A percentile compares a stretch with the other conserved stretches of the same genome.
Conservation (phyloP, 2,797 vertebrate genomes). For the Babyrousa celebensis region DNA sequence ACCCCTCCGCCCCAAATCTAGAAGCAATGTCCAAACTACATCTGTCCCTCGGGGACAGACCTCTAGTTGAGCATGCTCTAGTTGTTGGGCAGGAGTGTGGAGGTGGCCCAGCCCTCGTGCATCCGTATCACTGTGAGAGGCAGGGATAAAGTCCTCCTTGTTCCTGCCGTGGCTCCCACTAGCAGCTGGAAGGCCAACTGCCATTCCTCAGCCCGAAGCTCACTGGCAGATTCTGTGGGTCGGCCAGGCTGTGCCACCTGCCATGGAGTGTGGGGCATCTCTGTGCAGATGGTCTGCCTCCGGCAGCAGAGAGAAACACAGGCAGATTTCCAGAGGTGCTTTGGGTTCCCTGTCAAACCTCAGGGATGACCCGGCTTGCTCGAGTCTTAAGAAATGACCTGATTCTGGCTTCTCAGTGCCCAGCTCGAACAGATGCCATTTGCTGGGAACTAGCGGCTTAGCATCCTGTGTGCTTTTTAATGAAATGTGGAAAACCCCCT, state of each 20-base stretch:
- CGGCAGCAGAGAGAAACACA: neutral
- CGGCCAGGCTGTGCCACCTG: neutral
- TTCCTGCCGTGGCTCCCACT: no score
- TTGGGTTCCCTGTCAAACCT: neutral
- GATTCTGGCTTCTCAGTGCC: neutral
- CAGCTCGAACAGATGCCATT: neutral
- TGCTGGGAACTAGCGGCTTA: neutral
- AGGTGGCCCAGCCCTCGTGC: neutral
- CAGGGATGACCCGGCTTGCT: neutral
- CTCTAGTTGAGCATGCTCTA: neutral
- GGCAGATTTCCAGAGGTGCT: neutral
- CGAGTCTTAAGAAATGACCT: neutral
- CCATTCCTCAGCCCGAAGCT: accelerated
- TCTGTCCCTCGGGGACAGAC: neutral
- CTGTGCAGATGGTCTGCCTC: accelerated
- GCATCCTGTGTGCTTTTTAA: neutral
- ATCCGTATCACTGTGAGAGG: neutral
- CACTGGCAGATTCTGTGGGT: accelerated
- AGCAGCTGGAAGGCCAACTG: neutral
- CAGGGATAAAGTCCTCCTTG: no score
- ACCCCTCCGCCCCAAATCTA: neutral
- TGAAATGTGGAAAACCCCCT: accelerated
- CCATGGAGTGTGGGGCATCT: accelerated
- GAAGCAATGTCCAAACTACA: neutral
- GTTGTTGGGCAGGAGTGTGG: neutral